Base-by-base conservation (phyloP, 2,113 vertebrate species). In the Colinus virginianus region DNA sequence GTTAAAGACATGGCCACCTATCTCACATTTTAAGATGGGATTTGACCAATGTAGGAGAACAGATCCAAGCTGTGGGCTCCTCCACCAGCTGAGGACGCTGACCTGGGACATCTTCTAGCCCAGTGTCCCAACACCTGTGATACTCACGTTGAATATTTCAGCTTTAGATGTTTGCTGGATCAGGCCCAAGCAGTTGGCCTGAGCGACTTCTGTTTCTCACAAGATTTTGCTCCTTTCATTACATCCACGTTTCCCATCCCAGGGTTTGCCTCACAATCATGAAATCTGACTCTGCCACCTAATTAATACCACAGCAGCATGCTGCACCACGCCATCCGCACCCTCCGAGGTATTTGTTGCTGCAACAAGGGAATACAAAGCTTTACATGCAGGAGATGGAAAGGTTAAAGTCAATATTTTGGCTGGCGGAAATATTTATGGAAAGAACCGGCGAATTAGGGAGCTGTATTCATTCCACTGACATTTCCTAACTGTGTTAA, bases 321-420 rank as follows among this genome's bases (percentile, higher is more conserved):
- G 2, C 56, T 87, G 70, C 25, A 46, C 45, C 38, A 4, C 88
- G 79, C 90, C 72, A 30, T 93, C 89, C 40, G 17, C 78, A 45
- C 6, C 5, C 91, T 85, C 77, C 1, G 9, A 94, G 90, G 85
- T 66, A 81, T 95, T 96, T 89, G 92, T 87, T 96, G 71, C 82
- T 10, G 10, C 23, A 3, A 76, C 76, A 15, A 91, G 93, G 95
- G 92, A 94, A 94, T 91, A 94, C 90, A 90, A 93, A 77, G 89
- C 89, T 78, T 81, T 78, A 72, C 78, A 38, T 36, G 83, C 78
- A 94, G 84, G 88, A 93, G 96, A 93, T 94, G 93, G 92, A 95
- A 96, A 90, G 81, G 84, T 96, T 96, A 92, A 93, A 96, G 91
- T 94, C 96, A 95, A 66, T 92, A 96, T 96, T 96, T 95, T 94